These are phyloP conservation scores for Cyanoramphus novaezelandiae DNA, from an alignment of 2,113 vertebrate species.

Conservation along the genomic window DNA sequence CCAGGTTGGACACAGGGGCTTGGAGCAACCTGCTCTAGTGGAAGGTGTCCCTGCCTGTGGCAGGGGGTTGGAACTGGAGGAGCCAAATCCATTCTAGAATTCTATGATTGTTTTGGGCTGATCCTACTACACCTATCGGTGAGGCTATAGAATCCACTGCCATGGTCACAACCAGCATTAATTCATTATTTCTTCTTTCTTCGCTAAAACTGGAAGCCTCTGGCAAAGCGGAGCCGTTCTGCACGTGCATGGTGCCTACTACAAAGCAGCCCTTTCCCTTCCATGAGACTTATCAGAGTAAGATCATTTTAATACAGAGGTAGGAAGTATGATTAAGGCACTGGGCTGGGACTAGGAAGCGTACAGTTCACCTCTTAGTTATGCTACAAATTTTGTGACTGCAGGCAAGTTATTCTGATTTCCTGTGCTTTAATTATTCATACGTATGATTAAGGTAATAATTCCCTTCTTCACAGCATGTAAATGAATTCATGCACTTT, in stretches of 20 bases:
- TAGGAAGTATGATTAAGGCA: background rate
- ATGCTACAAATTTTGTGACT: conserved; percentile 21
- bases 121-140: background rate
- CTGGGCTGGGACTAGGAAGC: background rate
- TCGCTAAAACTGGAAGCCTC: background rate
- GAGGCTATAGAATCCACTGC: background rate
- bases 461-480: conserved; percentile 25
- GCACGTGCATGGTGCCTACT: background rate
- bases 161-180: background rate
- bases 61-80: background rate
- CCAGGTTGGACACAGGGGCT: background rate
- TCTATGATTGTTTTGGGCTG: background rate
- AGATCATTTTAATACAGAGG: background rate
- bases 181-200: background rate
- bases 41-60: background rate
- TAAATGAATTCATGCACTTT: conserved; percentile 33
- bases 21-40: background rate
- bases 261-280: background rate
- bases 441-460: conserved; percentile 22
- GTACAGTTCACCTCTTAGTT: background rate
- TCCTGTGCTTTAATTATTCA: conserved; percentile 52
- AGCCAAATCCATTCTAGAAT: background rate
- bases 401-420: conserved; percentile 38
- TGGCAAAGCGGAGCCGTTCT: background rate
- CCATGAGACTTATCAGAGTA: background rate